Evolutionary conservation across 2,888 invertebrate genomes (phyloP), one percentile per base, ranked within the genome.

Genomic region (Metacarcinus magister): DNA sequence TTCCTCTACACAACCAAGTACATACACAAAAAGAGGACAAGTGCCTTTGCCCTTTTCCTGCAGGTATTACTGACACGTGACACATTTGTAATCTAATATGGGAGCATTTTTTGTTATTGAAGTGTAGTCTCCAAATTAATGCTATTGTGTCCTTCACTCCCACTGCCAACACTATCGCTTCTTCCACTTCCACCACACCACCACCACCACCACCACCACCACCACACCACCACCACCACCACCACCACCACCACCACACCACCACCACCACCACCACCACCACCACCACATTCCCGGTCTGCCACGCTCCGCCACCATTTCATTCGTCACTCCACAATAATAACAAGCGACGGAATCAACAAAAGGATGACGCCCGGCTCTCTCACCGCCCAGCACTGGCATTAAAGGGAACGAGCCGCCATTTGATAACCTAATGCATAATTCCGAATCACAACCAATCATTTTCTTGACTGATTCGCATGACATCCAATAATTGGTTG

Each of bases 401-500:
- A 82, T 82, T 13, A 82, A 82, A 32, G 82, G 82, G 82, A 32
- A 82, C 28, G 82, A 32, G 82, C 82, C 82, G 82, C 82, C 82
- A 82, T 82, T 54, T 44, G 92, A 54, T 44, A 92, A 92, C 54
- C 46, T 32, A 46, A 46, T 46, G 48, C 48, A 92, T 92, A 92
- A 92, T 92, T 92, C 46, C 54, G 32, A 54, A 92, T 92, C 92
- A 92, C 92, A 92, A 92, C 92, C 92, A 92, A 46, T n/a, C 92
- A 92, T 92, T 32, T 92, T 82, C 92, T 16, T 32, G 46, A 92
- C 32, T 46, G 92, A 92, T 92, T 92, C 92, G 32, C 92, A 28
- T 92, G 92, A 48, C 92, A 46, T 32, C 46, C 92, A 32, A 46
- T 92, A 92, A 92, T 92, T 92, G 46, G 92, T 32, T 48, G 48